Evolutionary conservation across 2,113 vertebrate genomes (phyloP).

Genomic region (Malurus melanocephalus): DNA sequence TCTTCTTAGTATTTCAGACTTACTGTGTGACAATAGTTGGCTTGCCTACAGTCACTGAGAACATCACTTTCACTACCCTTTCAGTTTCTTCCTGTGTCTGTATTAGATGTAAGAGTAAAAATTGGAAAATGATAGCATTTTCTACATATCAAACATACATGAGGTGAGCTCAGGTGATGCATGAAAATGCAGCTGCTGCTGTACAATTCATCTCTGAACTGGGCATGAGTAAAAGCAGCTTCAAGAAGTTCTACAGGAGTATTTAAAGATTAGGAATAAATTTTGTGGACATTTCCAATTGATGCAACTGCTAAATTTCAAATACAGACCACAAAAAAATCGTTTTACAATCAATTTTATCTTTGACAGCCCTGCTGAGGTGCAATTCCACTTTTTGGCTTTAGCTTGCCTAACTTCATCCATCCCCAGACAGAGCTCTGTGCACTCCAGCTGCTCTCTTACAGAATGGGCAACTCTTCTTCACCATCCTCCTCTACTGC

Average conservation of each 20-base stretch:
- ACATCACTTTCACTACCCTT: neutral
- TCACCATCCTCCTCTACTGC: neutral
- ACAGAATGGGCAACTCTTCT: neutral
- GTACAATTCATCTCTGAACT: neutral
- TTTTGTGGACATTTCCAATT: neutral
- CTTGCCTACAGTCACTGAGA: neutral
- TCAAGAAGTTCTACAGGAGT: neutral
- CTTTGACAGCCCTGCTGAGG: neutral
- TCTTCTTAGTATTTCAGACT: neutral
- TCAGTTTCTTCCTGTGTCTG: neutral
- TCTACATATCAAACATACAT: neutral
- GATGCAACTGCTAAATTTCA: neutral
- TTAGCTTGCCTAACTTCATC: neutral
- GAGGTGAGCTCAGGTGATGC: neutral
- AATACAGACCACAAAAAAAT: neutral
- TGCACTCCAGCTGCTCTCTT: neutral
- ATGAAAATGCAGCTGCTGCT: neutral
- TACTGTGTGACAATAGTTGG: neutral
- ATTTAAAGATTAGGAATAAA: neutral
- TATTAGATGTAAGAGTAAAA: neutral
- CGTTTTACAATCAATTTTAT: neutral
- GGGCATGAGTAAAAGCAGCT: neutral
- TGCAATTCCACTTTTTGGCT: neutral
- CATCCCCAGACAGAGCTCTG: neutral
- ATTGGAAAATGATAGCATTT: neutral